phyloP scores from a whole-genome alignment of 2,888 invertebrate species.

The Drosophila nr. fundita region DNA sequence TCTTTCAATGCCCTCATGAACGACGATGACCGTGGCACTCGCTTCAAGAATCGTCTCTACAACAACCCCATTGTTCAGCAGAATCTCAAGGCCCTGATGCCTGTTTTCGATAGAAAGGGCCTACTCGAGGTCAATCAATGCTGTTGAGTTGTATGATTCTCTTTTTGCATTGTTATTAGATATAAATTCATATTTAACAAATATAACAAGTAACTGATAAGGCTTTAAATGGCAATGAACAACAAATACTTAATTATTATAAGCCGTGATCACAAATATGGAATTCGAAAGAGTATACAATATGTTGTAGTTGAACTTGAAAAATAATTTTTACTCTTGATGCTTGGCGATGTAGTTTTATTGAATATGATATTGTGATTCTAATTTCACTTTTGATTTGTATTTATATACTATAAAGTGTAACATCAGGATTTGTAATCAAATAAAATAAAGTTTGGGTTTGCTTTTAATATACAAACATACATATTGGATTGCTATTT shows the following conservation, averaged over 20 bases:
- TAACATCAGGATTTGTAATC: not conserved
- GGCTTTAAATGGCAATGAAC: not conserved
- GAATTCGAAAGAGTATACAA: not conserved
- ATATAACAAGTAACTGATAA: not conserved
- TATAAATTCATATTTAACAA: not conserved
- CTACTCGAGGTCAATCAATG: constrained; percentile 80
- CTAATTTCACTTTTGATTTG: not conserved
- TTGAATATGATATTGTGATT: not conserved
- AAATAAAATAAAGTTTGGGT: not conserved
- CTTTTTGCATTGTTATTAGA: too few species aligned
- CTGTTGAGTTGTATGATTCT: constrained; percentile 10
- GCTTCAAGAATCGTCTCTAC: constrained; percentile 81
- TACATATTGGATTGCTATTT: not conserved
- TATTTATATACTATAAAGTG: not conserved
- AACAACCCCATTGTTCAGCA: constrained; percentile 81
- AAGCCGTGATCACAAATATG: too few species aligned
- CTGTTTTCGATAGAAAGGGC: constrained; percentile 81
- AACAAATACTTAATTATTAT: too few species aligned
- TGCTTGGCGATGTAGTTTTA: not conserved
- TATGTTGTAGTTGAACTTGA: not conserved
- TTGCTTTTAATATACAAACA: not conserved
- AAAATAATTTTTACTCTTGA: not conserved
- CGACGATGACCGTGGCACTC: constrained; percentile 80
- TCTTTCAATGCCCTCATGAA: constrained; percentile 83
- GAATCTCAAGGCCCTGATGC: constrained; percentile 80